Evolutionary conservation across 2,888 invertebrate species (phyloP), one percentile per base, ranked within the genome.

Genomic region (Venusia cambrica): DNA sequence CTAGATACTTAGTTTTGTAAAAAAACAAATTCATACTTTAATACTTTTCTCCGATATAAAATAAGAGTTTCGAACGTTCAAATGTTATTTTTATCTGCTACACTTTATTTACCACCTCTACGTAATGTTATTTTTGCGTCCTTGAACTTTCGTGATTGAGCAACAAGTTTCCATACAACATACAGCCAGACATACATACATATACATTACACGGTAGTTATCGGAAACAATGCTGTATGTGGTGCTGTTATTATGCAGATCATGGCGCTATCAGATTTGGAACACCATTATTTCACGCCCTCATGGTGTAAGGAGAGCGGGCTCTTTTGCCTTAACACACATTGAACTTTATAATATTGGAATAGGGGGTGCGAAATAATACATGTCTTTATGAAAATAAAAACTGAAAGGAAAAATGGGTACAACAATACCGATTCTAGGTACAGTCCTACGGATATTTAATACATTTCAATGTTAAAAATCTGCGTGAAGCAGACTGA

Each of bases 141-240:
- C 59, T 57, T 59, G 59, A 59, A 53, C 55, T 57, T 57, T 54
- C 45, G 27, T 37, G 18, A 39, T 57, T 59, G 47, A 37, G 48
- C 45, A 57, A 55, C 47, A 3, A 12, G n/a, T n/a, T n/a, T n/a
- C n/a, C 15, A 32, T 41, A 39, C 31, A 24, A 13, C 16, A 10
- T 33, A 51, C 31, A 32, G 18, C 46, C 26, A 28, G 24, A 35
- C 30, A 27, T 20, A 34, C 24, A 12, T 31, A 19, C 6, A 11
- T 8, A 14, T 12, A 30, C 29, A 28, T 14, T 37, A 15, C 22
- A 39, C 4, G 31, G 30, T 33, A 35, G 19, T 19, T 44, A 42
- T 31, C 26, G 32, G 32, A 45, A 43, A 49, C 49, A 49, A 48
- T 42, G 37, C 35, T 1, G 25, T 14, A 24, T 34, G 39, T 16